Conservation (phyloP, 2,888 invertebrate genomes). For the Phaonia tiefii region DNA sequence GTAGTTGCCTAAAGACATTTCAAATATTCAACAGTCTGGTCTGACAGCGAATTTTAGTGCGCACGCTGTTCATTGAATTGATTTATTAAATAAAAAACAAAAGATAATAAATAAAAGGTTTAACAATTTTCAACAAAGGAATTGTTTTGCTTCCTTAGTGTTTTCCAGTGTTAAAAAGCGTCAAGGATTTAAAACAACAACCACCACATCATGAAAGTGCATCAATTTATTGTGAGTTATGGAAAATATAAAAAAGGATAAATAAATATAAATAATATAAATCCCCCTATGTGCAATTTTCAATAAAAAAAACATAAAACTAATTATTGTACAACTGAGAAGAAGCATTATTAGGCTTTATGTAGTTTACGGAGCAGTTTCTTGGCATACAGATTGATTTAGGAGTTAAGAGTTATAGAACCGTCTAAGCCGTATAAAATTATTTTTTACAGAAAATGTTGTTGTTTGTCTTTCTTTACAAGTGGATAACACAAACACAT, state of each 20-base stretch:
- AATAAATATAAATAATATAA: no score
- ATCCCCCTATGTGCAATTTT: no score
- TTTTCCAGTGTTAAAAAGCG: not conserved
- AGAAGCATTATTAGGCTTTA: no score
- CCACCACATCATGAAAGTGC: slow-evolving; percentile 48
- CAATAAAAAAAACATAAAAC: no score
- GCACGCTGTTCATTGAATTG: slow-evolving; percentile 8
- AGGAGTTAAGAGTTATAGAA: no score
- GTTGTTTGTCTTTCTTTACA: no score
- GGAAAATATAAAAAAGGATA: not conserved
- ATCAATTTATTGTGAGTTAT: slow-evolving; percentile 55
- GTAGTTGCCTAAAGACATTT: slow-evolving; percentile 43
- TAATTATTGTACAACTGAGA: no score
- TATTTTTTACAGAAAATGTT: no score
- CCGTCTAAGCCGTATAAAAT: no score
- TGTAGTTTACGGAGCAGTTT: no score
- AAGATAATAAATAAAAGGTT: slow-evolving; percentile 9
- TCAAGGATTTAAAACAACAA: slow-evolving; percentile 1
- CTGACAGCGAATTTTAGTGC: not conserved
- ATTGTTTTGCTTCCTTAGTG: not conserved
- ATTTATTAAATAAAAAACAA: not conserved
- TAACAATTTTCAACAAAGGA: not conserved
- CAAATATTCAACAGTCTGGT: slow-evolving; percentile 28
- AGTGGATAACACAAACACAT: no score
- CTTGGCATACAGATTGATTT: no score